These are phyloP conservation scores for Lates japonicus DNA, from an alignment of 2,797 vertebrate genomes.

Conservation along the genomic window DNA sequence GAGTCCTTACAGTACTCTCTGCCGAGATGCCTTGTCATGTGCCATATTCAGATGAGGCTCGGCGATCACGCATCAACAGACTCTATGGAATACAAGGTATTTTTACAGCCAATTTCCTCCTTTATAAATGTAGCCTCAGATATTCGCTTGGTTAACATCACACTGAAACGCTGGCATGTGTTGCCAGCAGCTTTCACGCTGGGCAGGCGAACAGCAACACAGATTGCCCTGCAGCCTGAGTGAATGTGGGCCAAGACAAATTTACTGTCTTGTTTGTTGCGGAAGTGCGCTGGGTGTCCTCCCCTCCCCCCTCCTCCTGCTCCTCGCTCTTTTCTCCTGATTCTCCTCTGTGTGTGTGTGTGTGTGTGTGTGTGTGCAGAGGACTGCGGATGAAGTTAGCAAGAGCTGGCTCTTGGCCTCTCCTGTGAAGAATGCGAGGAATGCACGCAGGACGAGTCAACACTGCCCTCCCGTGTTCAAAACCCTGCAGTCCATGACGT, in stretches of 20 bases:
- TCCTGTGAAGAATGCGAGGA: conserved; percentile 82
- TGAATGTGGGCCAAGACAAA: conserved; percentile 78
- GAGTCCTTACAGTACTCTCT: conserved; percentile 99
- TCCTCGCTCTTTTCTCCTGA: conserved; percentile 24
- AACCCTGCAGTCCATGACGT: conserved; percentile 45
- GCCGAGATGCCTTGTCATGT: conserved; percentile 99
- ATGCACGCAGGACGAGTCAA: conserved; percentile 77
- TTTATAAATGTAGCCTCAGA: conserved; percentile 2
- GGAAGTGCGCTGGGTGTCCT: conserved; percentile 47
- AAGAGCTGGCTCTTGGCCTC: conserved; percentile 62
- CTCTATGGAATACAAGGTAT: conserved; percentile 99
- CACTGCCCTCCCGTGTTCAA: conserved; percentile 44
- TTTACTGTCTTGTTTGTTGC: conserved; percentile 59
- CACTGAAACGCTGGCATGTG: conserved; percentile 32
- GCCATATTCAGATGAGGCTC: conserved; percentile 93
- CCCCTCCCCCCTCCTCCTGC: conserved; percentile 35
- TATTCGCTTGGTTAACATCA: conserved; percentile 28
- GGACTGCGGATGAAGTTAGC: conserved; percentile 65
- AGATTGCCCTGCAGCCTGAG: conserved; percentile 58
- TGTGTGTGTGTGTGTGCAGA: conserved; percentile 16
- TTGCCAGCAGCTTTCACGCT: conserved; percentile 30
- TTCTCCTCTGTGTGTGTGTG: conserved; percentile 11
- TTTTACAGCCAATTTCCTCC: background rate
- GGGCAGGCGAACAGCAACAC: conserved; percentile 34
- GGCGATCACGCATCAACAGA: conserved; percentile 95